phyloP scores from a whole-genome alignment of 2,888 invertebrate species.

The Invenusta paracnida region DNA sequence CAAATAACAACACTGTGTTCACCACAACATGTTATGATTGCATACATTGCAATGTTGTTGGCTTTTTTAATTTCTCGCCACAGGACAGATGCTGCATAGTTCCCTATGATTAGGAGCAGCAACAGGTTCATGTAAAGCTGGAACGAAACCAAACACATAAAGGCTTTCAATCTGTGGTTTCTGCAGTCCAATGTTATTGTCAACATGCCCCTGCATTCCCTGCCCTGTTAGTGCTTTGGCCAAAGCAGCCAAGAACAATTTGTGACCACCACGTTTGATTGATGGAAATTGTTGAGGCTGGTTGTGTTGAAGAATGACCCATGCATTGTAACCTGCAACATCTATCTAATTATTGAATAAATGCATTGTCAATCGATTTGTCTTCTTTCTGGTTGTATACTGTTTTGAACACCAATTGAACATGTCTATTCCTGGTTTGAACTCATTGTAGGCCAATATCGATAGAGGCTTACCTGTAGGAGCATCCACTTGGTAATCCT shows the following conservation, averaged over 20 bases:
- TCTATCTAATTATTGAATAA: not conserved
- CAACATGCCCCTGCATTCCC: constrained; percentile 10
- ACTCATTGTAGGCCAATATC: constrained; percentile 19
- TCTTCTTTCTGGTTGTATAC: constrained; percentile 5
- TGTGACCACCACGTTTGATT: constrained; percentile 17
- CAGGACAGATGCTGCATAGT: constrained; percentile 13
- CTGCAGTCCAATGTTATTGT: constrained; percentile 25
- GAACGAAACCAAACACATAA: constrained; percentile 2
- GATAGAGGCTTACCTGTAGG: constrained; percentile 23
- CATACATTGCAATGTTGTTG: constrained; percentile 15
- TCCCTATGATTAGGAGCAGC: constrained; percentile 23
- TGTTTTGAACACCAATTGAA: not conserved
- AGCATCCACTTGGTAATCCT: constrained; percentile 16
- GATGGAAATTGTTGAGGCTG: constrained; percentile 12
- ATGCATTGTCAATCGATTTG: constrained; percentile 16
- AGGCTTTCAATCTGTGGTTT: constrained; percentile 3
- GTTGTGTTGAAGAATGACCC: constrained; percentile 26
- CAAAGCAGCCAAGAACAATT: constrained; percentile 3
- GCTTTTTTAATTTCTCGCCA: not conserved
- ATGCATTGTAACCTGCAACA: constrained; percentile 13
- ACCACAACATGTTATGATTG: not conserved
- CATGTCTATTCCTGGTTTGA: constrained; percentile 13
- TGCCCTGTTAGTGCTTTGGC: constrained; percentile 2
- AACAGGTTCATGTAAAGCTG: not conserved
- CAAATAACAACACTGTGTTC: not conserved